Evolutionary conservation across 2,888 invertebrate species (phyloP).

Genomic region (Fissipunctia ypsillon): DNA sequence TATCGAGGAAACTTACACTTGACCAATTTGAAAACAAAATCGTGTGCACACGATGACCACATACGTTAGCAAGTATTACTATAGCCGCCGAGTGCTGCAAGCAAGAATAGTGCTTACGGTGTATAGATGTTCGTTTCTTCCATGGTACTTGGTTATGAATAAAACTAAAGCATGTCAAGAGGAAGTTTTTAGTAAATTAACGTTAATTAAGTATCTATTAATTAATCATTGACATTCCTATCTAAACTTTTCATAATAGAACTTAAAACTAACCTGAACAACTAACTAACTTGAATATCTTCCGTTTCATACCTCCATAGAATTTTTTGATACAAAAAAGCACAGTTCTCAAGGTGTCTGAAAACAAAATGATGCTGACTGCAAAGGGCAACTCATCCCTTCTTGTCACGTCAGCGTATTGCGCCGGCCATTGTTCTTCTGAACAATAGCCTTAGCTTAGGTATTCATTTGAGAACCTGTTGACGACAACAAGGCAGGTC

Average conservation of each 20-base stretch:
- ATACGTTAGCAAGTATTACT: no score
- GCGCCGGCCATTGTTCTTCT: constrained; percentile 30
- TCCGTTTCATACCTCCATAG: background rate
- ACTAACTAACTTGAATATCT: background rate
- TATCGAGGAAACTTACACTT: no score
- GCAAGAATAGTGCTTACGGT: no score
- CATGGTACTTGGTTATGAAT: background rate
- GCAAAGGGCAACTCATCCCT: constrained; percentile 40
- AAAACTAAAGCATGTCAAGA: background rate
- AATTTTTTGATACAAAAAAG: background rate
- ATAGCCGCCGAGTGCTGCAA: no score
- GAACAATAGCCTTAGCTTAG: constrained; percentile 31
- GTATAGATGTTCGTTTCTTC: no score
- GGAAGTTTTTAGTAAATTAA: background rate
- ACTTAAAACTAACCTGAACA: background rate
- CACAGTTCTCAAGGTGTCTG: background rate
- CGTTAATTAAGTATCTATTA: background rate
- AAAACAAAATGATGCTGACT: constrained; percentile 8
- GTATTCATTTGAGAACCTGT: constrained; percentile 51
- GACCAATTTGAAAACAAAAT: no score
- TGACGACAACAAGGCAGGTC: constrained; percentile 42
- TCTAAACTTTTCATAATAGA: background rate
- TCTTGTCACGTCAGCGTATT: constrained; percentile 36
- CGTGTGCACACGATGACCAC: no score
- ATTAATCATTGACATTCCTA: background rate